Conservation (phyloP, 2,113 vertebrate genomes). For the Rhinolophus ferrumequinum region DNA sequence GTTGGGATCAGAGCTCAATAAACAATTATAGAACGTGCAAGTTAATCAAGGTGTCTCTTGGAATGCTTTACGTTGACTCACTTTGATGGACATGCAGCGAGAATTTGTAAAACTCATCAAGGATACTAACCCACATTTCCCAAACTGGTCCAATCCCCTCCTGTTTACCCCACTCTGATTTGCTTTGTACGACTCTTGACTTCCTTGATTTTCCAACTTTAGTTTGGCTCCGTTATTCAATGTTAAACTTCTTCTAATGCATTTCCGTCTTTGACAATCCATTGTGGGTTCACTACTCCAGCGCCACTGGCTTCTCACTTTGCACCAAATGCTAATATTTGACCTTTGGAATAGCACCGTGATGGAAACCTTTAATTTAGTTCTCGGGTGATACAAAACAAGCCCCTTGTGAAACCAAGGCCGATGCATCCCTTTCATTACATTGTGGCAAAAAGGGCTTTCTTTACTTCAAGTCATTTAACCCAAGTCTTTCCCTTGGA, state of each 20-base stretch:
- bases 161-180: not conserved
- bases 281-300: not conserved
- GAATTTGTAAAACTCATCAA: not conserved
- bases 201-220: not conserved
- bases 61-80: not conserved
- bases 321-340: not conserved
- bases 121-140: not conserved
- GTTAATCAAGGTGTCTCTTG: not conserved
- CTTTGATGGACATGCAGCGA: not conserved
- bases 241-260: not conserved
- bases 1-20: not conserved
- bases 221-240: not conserved
- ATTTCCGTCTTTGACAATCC: not conserved
- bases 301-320: not conserved
- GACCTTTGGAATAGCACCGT: not conserved
- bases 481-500: not conserved
- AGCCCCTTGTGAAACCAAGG: not conserved
- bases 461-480: not conserved
- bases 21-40: conserved; percentile 16
- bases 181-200: not conserved
- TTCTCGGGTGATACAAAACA: not conserved
- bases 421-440: not conserved
- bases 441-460: not conserved
- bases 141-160: not conserved
- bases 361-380: not conserved